Base-by-base conservation (phyloP, 2,113 vertebrate genomes). In the Sialia sialis region DNA sequence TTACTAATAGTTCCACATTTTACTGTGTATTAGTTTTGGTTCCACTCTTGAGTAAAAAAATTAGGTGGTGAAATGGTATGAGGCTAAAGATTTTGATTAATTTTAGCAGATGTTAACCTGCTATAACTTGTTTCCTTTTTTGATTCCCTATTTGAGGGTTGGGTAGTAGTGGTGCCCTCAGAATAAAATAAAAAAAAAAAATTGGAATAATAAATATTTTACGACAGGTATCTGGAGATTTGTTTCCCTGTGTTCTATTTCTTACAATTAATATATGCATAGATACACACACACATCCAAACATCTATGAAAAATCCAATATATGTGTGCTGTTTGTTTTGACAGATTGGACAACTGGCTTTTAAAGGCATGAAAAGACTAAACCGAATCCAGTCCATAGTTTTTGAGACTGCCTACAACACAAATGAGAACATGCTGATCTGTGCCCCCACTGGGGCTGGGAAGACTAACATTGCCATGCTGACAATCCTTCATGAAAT, bases 381-480 rank as follows among this genome's bases (percentile, higher is more conserved):
- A 67, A 99, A 99, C 93, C 97, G 99, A 90, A 99, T 99, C 94
- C 99, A 99, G 85, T 99, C 99, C 13, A 98, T 99, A 79, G 99
- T 99, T 70, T 99, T 99, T 3, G 99, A 99, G 96, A 99, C 99
- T 13, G 99, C 99, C 77, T 99, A 99, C 96, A 99, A 99, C 92
- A 99, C 99, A 87, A 99, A 99, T 7, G 99, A 99, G 94, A 99
- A 99, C 96, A 98, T 99, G 96, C 98, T 99, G 41, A 99, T 99
- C 89, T 99, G 99, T 39, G 99, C 99, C 43, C 99, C 99, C 34
- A 99, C 99, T 9, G 99, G 99, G 43, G 99, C 99, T 25, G 99
- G 99, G 43, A 99, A 99, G 97, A 99, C 99, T 41, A 99, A 99
- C 96, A 99, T 99, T 92, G 99, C 99, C 63, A 99, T 99, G 99